Percentiles rank a stretch among this genome's conserved stretches.
phyloP scores from a whole-genome alignment of 2,888 invertebrate genomes.

The Peribatodes rhomboidaria region DNA sequence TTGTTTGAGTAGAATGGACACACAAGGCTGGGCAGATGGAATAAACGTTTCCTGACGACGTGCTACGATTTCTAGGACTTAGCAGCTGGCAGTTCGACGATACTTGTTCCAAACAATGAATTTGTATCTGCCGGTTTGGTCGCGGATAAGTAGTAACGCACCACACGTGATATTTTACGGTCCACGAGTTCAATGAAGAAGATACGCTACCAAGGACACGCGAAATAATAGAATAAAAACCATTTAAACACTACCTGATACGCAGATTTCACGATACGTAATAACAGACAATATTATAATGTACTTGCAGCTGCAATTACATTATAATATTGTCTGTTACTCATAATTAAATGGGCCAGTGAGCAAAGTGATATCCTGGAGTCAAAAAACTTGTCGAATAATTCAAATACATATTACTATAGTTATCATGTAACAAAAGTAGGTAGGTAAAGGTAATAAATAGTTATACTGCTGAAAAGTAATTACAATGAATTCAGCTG shows the following conservation, averaged over 20 bases:
- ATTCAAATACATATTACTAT: no score
- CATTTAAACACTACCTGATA: conserved; percentile 54
- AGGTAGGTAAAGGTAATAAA: no score
- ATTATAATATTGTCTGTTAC: no score
- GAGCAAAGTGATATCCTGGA: background rate
- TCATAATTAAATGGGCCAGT: conserved; percentile 1
- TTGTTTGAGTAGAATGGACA: conserved; percentile 76
- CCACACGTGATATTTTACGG: conserved; percentile 70
- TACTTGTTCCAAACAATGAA: conserved; percentile 12
- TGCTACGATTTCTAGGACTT: conserved; percentile 10
- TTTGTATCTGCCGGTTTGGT: conserved; percentile 27
- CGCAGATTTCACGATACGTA: conserved; percentile 43
- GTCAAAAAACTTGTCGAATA: background rate
- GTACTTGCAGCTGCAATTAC: background rate
- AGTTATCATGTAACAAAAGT: background rate
- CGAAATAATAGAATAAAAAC: conserved; percentile 61
- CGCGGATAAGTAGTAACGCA: conserved; percentile 44
- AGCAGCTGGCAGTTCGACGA: conserved; percentile 21
- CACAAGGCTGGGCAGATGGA: conserved; percentile 52
- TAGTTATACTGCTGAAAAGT: no score
- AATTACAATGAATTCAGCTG: background rate
- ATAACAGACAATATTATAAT: background rate
- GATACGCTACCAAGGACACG: conserved; percentile 70
- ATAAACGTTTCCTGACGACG: conserved; percentile 47
- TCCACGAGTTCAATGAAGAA: conserved; percentile 65